Base-by-base conservation (phyloP, 1,140 invertebrate genomes). In the Aphis craccivora region DNA sequence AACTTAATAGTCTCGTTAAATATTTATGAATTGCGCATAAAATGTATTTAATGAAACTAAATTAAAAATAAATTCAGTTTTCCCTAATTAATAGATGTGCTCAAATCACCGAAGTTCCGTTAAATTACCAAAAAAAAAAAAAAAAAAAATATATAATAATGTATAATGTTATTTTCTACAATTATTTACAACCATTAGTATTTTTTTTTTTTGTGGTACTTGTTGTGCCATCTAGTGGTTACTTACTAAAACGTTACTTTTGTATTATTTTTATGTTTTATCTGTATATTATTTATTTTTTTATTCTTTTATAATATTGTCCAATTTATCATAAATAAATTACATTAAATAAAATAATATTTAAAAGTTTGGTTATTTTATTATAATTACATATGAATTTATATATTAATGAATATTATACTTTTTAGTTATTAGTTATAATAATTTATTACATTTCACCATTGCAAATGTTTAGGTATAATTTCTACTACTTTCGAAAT, bases 91-190 rank as follows among this genome's bases (percentile, higher is more conserved):
- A 35, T 2, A 35, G 18, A 37, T 37, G 18, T 37, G 48, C n/a
- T 89, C n/a, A 53, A 51, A 51, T 89, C 11, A 37, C 48, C 87
- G 22, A 53, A 4, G n/a, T 53, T 89, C 87, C 87, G 87, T 89
- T n/a, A n/a, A 18, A 30, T 35, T 51, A 22, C 6, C 14, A 86
- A 45, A 86, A 45, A 43, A 18, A 3, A 48, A 48, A 0, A 48
- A 48, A 14, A 48, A 45, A 45, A 45, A 45, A 7, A 45, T 45
- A 7, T 45, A 45, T 8, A 7, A 84, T 43, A 23, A 84, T 83
- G 0, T 22, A 40, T 25, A 1, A 76, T 60, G 4, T 40, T n/a
- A 22, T 48, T 48, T 18, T 48, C 14, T 48, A 20, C 11, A 20
- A n/a, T 48, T 48, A 48, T 35, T 53, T 86, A 86, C 40, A n/a